A percentile compares a stretch with the other conserved stretches of the same genome.
These are phyloP conservation scores for Danio jaintianensis DNA, from an alignment of 2,797 vertebrate species.

Conservation along the genomic window DNA sequence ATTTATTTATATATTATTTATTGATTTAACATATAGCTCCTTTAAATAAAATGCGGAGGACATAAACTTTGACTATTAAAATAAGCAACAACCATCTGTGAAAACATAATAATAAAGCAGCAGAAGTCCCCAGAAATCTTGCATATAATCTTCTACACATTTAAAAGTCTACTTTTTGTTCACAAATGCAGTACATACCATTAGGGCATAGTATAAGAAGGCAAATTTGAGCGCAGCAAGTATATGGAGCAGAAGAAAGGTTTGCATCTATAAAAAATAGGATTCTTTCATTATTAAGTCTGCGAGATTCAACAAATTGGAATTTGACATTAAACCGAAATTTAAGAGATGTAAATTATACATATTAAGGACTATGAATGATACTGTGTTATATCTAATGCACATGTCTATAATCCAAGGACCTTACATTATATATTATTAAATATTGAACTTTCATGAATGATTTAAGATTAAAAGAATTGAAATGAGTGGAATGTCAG, in stretches of 20 bases:
- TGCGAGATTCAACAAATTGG: neutral
- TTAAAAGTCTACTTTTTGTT: no score
- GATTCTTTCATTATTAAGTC: neutral
- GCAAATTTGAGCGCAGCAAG: neutral
- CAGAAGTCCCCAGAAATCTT: no score
- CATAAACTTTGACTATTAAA: no score
- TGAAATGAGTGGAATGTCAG: neutral
- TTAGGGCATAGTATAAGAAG: no score
- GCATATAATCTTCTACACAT: no score
- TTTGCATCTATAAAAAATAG: neutral
- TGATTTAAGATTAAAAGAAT: constrained; percentile 10
- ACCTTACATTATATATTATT: neutral
- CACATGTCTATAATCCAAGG: neutral
- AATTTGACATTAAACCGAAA: neutral
- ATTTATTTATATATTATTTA: no score
- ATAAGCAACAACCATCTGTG: no score
- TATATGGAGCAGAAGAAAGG: neutral
- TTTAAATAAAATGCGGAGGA: no score
- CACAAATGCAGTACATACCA: no score
- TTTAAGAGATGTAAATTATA: neutral
- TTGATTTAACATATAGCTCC: no score
- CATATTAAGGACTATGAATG: constrained; percentile 1
- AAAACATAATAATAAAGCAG: no score
- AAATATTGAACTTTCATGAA: neutral
- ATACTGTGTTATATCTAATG: constrained; percentile 13